Evolutionary conservation across 2,888 invertebrate species (phyloP), one percentile per base, ranked within the genome.

Genomic region (Caenorhabditis sp.): DNA sequence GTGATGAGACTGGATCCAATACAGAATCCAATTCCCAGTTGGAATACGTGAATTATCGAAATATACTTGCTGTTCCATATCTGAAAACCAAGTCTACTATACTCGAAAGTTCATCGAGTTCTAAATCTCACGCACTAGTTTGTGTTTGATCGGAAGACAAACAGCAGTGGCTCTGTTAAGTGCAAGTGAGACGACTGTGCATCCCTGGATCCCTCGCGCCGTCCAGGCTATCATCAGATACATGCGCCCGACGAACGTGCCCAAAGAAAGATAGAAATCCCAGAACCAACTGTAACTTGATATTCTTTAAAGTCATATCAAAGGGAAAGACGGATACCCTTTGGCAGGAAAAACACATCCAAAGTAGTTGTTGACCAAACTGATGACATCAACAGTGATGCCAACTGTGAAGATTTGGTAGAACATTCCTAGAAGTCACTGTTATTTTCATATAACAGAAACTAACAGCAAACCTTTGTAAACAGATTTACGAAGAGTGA

Each of bases 361-460:
- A 20, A 83, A 60, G 35, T 85, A 85, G 50, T 85, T 85, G 50
- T 85, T 85, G 9, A 80, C 35, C 24, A 85, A 35, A 35, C 83
- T 79, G 15, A 85, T 69, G n/a, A 85, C 74, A 51, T 85, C 85
- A 0, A 85, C 76, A 6, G 61, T 64, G 8, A 80, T 76, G 5
- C 85, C 85, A 51, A 85, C 60, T 40, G 81, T 81, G 65, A 85
- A 85, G 15, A 85, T 85, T 65, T 76, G 81, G 51, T 83, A 85
- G 28, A 85, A 85, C 85, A 85, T 85, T 58, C 85, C 85, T 85
- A 51, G 47, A 35, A 26, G 15, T 22, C 51, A 1, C 18, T 55
- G 3, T 5, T n/a, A 11, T 13, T 40, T 13, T 1, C 1, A 44
- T 18, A 22, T 40, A n/a, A n/a, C n/a, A n/a, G n/a, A n/a, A n/a